phyloP scores from a whole-genome alignment of 2,888 invertebrate genomes.

The Ctena decussata region DNA sequence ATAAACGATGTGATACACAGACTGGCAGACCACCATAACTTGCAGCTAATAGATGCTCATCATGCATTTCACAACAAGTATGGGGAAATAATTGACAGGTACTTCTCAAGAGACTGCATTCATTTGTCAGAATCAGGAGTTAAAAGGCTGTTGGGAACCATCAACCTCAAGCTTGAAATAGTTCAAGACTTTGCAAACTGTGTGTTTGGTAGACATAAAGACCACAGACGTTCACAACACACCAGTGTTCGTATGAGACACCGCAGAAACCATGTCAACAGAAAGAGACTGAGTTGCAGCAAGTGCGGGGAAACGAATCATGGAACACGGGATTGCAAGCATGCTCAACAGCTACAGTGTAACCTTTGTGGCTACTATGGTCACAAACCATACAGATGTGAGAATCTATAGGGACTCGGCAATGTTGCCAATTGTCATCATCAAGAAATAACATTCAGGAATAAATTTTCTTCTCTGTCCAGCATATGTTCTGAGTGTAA shows the following conservation, averaged over 20 bases:
- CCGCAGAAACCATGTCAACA: neutral
- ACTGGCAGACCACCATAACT: neutral
- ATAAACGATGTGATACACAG: neutral
- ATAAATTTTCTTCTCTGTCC: neutral
- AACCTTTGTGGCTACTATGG: neutral
- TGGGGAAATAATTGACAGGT: neutral
- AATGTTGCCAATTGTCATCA: neutral
- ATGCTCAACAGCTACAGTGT: neutral
- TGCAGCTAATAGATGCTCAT: neutral
- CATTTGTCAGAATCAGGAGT: neutral
- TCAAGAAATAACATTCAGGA: neutral
- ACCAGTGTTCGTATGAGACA: no score
- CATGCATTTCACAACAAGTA: neutral
- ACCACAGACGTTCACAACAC: no score
- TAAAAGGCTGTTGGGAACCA: neutral
- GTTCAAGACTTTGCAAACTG: neutral
- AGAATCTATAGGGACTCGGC: neutral
- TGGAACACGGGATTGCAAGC: neutral
- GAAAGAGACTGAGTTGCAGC: neutral
- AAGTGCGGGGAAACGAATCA: constrained; percentile 3
- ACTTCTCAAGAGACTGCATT: neutral
- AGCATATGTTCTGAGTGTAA: neutral
- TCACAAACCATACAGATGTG: neutral
- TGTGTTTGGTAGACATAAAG: neutral
- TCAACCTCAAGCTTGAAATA: neutral